Percentiles rank a stretch among this genome's conserved stretches.
Conservation (phyloP, 1,140 invertebrate genomes). For the Meloidogyne hapla region DNA sequence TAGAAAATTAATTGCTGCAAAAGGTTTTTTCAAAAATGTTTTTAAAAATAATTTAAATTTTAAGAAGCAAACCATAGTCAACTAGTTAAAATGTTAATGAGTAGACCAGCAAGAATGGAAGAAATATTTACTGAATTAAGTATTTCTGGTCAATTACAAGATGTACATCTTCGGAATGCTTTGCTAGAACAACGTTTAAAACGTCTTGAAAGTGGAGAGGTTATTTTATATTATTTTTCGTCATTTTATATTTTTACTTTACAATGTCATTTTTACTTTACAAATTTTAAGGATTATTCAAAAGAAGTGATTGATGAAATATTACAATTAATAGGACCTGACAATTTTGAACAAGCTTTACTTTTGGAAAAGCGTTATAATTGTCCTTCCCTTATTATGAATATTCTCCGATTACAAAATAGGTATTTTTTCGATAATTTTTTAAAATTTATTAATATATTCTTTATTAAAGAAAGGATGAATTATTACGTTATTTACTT, state of each 20-base stretch:
- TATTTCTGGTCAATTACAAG: slow-evolving; percentile 16
- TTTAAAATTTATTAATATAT: neutral
- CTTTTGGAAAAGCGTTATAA: slow-evolving; percentile 41
- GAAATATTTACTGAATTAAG: slow-evolving; percentile 33
- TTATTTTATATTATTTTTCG: neutral
- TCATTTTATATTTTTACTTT: neutral
- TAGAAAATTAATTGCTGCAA: slow-evolving; percentile 5
- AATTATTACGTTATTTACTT: slow-evolving; percentile 52
- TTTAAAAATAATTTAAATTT: neutral
- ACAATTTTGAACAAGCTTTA: slow-evolving; percentile 41
- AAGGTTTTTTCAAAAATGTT: slow-evolving; percentile 21
- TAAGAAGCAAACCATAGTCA: slow-evolving; percentile 26
- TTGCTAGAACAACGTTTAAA: slow-evolving; percentile 39
- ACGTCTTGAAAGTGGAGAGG: neutral
- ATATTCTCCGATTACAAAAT: slow-evolving; percentile 39
- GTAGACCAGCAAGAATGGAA: slow-evolving; percentile 26
- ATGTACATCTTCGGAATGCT: slow-evolving; percentile 25
- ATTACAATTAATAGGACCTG: slow-evolving; percentile 27
- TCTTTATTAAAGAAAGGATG: slow-evolving; percentile 32
- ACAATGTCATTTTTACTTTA: slow-evolving; percentile 8
- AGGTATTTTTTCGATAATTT: slow-evolving; percentile 25
- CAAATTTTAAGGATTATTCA: slow-evolving; percentile 20
- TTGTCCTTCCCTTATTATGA: slow-evolving; percentile 45
- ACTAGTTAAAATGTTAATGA: slow-evolving; percentile 22
- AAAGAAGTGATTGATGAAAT: slow-evolving; percentile 14